A percentile compares a stretch with the other conserved stretches of the same genome.
Evolutionary conservation across 2,113 vertebrate species (phyloP).

Genomic region (Atherinomorus stipes): DNA sequence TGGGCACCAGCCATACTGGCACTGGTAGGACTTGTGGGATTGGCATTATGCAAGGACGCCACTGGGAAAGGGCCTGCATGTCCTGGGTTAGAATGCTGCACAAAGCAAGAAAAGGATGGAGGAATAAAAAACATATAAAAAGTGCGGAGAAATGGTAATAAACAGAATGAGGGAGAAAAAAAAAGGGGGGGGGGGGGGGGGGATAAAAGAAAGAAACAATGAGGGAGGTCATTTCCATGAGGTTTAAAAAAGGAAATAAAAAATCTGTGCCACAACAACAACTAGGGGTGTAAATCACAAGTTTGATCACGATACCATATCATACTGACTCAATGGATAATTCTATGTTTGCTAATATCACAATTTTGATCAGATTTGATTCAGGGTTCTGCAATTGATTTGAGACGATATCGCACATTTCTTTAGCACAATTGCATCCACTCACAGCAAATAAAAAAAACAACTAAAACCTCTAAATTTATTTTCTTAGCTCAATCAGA

Average conservation of each 20-base stretch:
- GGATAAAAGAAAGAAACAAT: background rate
- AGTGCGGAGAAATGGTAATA: background rate
- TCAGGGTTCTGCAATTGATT: no score
- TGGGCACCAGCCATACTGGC: constrained; percentile 95
- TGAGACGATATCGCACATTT: no score
- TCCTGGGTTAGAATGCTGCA: constrained; percentile 97
- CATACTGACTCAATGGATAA: no score
- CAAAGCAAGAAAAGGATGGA: constrained; percentile 35
- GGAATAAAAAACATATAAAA: background rate
- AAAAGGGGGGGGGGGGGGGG: background rate
- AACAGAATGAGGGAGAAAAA: background rate
- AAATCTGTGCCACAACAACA: background rate
- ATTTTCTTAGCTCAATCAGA: no score
- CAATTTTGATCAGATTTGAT: no score
- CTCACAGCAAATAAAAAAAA: no score
- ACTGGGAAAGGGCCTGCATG: constrained; percentile 97
- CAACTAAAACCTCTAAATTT: no score
- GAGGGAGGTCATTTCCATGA: constrained; percentile 3
- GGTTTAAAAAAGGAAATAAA: constrained; percentile 9
- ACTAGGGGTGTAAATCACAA: no score
- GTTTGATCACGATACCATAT: no score
- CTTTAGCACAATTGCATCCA: no score
- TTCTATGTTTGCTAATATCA: no score
- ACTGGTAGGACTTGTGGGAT: constrained; percentile 97
- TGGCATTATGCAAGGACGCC: constrained; percentile 95